Percentiles rank a stretch among this genome's conserved stretches.
Conservation (phyloP, 1,140 invertebrate genomes). For the Drosophila teissieri region DNA sequence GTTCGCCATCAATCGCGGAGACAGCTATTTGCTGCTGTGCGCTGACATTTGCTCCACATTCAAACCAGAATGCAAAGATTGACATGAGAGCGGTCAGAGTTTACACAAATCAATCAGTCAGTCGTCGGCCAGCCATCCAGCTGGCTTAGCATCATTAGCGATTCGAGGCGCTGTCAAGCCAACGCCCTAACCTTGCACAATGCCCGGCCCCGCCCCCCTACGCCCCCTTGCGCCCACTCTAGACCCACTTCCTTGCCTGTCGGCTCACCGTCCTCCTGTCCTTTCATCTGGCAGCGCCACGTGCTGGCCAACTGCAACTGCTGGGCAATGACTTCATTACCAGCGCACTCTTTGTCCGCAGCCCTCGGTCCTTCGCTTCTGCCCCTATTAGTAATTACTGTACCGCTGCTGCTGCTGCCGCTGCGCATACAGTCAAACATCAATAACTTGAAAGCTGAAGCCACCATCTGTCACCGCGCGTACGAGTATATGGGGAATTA, state of each 20-base stretch:
- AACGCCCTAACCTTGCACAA: conserved; percentile 79
- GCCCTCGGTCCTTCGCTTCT: neutral
- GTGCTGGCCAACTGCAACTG: conserved; percentile 50
- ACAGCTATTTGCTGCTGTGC: conserved; percentile 30
- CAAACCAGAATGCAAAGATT: conserved; percentile 19
- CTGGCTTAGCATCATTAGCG: conserved; percentile 63
- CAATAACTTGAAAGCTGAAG: conserved; percentile 19
- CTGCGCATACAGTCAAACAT: conserved; percentile 7
- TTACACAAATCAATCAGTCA: conserved; percentile 76
- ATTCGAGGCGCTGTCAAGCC: conserved; percentile 42
- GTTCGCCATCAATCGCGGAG: conserved; percentile 17
- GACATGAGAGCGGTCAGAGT: conserved; percentile 67
- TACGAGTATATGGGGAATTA: neutral
- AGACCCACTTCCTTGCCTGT: conserved; percentile 9
- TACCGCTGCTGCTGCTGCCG: conserved; percentile 1
- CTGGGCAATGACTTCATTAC: conserved; percentile 76
- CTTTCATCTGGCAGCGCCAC: conserved; percentile 47
- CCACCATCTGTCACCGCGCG: conserved; percentile 6
- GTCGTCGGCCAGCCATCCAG: neutral
- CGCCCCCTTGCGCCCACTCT: neutral
- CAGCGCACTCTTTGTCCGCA: conserved; percentile 59
- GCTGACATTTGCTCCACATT: conserved; percentile 50
- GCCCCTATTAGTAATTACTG: conserved; percentile 30
- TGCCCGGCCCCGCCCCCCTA: conserved; percentile 1
- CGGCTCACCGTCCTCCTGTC: conserved; percentile 5